A percentile compares a stretch with the other conserved stretches of the same genome.
Conservation (phyloP, 2,888 invertebrate genomes). For the Bembecia ichneumoniformis region DNA sequence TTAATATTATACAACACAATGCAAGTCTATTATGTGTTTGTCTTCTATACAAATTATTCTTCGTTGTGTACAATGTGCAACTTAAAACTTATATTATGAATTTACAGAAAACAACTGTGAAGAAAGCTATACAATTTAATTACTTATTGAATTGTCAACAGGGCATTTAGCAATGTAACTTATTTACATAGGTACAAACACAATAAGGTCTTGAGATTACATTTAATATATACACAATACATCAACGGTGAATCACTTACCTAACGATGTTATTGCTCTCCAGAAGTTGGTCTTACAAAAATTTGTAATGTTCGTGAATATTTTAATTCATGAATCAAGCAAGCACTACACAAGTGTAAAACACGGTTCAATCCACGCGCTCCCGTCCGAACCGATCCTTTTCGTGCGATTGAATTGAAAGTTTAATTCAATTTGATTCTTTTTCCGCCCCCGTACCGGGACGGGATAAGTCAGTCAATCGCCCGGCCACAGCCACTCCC, state of each 20-base stretch:
- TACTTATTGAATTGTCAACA: no score
- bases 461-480: background rate
- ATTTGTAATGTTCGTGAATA: conserved; percentile 9
- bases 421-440: background rate
- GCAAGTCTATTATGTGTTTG: no score
- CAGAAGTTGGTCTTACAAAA: conserved; percentile 15
- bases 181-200: no score
- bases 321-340: conserved; percentile 36
- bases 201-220: background rate
- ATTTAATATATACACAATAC: background rate
- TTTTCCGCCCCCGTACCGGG: background rate
- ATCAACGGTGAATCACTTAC: conserved; percentile 22
- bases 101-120: no score
- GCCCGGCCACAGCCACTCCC: background rate
- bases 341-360: conserved; percentile 39
- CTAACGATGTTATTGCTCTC: conserved; percentile 24
- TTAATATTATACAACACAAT: no score
- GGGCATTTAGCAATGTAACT: no score
- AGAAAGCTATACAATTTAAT: no score
- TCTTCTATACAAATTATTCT: no score
- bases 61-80: no score
- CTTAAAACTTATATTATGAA: no score
- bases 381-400: background rate
- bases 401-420: no score
- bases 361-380: background rate